Percentiles rank a stretch among this genome's conserved stretches.
Evolutionary conservation across 1,140 invertebrate genomes (phyloP).

Genomic region (Aphelinus certus): DNA sequence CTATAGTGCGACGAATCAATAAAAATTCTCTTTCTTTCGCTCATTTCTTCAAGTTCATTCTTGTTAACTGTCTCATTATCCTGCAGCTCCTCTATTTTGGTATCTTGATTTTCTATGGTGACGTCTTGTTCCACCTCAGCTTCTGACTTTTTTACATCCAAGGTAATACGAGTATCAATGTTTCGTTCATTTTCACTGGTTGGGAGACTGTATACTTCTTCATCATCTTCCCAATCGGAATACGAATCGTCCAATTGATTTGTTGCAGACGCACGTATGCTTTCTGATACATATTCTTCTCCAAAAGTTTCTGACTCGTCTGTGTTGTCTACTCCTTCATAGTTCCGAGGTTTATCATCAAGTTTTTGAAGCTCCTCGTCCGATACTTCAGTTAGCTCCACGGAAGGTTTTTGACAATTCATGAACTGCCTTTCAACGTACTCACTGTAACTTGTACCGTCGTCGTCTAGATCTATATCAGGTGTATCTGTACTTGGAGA

Average conservation of each 20-base stretch:
- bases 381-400: slow-evolving; percentile 6
- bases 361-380: slow-evolving; percentile 8
- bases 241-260: slow-evolving; percentile 7
- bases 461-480: slow-evolving; percentile 28
- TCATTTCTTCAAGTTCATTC: background rate
- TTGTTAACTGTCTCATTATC: background rate
- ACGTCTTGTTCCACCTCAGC: background rate
- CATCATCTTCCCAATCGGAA: background rate
- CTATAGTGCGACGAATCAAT: background rate
- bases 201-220: background rate
- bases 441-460: background rate
- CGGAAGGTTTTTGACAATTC: slow-evolving; percentile 17
- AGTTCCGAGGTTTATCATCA: background rate
- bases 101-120: background rate
- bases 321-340: too few relatives aligned
- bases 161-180: background rate
- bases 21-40: background rate
- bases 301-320: background rate
- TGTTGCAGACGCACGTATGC: background rate
- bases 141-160: background rate
- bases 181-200: background rate
- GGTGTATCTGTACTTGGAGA: slow-evolving; percentile 41
- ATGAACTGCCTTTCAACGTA: slow-evolving; percentile 21
- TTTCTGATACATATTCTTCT: slow-evolving; percentile 3
- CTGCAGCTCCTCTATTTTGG: background rate